Evolutionary conservation across 2,113 vertebrate species (phyloP), one percentile per base, ranked within the genome.

Genomic region (Lepus europaeus): DNA sequence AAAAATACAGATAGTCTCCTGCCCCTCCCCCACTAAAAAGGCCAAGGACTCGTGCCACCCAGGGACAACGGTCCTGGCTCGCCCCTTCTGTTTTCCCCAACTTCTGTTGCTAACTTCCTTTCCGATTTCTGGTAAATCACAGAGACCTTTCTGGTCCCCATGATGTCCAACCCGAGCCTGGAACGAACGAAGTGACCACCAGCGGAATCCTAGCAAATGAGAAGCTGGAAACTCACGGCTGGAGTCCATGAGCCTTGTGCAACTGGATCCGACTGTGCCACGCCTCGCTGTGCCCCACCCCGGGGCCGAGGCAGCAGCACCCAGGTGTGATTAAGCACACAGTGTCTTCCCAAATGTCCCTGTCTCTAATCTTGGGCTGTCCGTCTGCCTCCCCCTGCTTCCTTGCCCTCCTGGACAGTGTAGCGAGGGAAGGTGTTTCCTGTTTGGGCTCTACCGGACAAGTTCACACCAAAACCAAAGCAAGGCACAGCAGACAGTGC

Each of bases 251-350:
- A 72, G 33, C 16, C 14, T 6, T 9, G 12, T 29, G 36, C 5
- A 53, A 1, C 72, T 49, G n/a, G 3, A 27, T 29, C 27, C 4
- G 61, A 45, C 31, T 25, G 56, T 0, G 12, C 13, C 29, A 3
- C 10, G 33, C 29, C 33, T 29, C 5, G 7, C 61, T 1, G 6
- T 11, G 51, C 27, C 68, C 39, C 1, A 4, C 0, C 12, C 5
- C 0, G 2, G 0, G 2, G 56, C 56, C 4, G 56, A 59, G 22
- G 22, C 13, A 1, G 25, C 31, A 17, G 25, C 33, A n/a, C 33
- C 7, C 5, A 45, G 6, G 4, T 39, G 3, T 23, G 13, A 10
- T 45, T 45, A 68, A 20, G 27, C 2, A 2, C 66, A 22, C 11
- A 6, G 39, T 19, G 63, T 33, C 80, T 49, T 59, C 45, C 29